Conservation (phyloP, 2,888 invertebrate genomes). For the Gibbula magus region DNA sequence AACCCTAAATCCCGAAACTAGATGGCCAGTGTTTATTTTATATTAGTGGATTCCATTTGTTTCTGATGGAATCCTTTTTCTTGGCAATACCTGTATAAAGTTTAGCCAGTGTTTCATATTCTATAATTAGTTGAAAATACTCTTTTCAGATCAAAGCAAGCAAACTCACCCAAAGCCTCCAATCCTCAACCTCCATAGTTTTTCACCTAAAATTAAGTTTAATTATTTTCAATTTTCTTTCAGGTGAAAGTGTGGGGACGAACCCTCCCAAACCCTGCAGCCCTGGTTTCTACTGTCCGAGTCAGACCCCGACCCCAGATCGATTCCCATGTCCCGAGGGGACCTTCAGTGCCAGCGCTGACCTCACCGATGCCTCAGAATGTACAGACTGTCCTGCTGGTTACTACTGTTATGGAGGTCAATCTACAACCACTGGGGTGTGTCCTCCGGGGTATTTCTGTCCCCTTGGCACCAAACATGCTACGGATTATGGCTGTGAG, state of each 20-base stretch:
- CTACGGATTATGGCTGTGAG: conserved; percentile 66
- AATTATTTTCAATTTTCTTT: not conserved
- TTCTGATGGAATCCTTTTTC: too few species aligned
- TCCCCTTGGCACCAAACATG: conserved; percentile 63
- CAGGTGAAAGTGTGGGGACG: conserved; percentile 40
- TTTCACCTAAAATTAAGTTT: too few species aligned
- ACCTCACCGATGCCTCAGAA: conserved; percentile 54
- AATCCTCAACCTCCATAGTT: not conserved
- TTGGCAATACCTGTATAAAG: too few species aligned
- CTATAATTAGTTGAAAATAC: too few species aligned
- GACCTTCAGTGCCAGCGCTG: conserved; percentile 56
- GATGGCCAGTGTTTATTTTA: too few species aligned
- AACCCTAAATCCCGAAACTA: too few species aligned
- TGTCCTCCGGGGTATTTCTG: conserved; percentile 72
- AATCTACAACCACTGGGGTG: conserved; percentile 51
- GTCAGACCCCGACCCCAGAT: conserved; percentile 63
- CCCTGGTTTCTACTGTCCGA: conserved; percentile 67
- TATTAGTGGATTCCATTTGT: too few species aligned
- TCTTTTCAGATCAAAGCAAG: too few species aligned
- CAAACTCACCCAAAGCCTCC: not conserved
- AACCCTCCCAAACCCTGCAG: conserved; percentile 59
- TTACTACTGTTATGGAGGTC: conserved; percentile 68
- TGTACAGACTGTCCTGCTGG: conserved; percentile 60
- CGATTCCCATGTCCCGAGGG: conserved; percentile 67
- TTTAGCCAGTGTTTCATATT: too few species aligned